These are phyloP conservation scores for Trinorchestia longiramus DNA, from an alignment of 1,140 invertebrate genomes.

Conservation along the genomic window DNA sequence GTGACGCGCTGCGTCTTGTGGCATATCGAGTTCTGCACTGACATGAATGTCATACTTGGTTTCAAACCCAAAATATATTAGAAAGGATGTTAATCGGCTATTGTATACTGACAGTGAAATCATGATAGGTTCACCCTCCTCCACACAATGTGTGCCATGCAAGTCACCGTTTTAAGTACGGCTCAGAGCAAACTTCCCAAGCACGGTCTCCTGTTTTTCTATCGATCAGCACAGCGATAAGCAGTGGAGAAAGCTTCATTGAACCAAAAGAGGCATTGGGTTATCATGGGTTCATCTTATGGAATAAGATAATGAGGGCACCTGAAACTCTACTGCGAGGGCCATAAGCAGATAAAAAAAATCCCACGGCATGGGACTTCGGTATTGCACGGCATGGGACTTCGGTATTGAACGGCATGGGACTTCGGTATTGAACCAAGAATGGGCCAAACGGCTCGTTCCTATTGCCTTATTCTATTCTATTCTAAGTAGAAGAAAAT, in stretches of 20 bases:
- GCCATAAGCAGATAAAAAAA: background rate
- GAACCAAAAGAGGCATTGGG: background rate
- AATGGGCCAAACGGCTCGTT: too few species aligned
- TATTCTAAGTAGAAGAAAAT: too few species aligned
- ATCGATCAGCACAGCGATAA: background rate
- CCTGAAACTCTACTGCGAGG: background rate
- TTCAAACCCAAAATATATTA: background rate
- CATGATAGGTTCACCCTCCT: background rate
- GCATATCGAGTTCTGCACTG: too few species aligned
- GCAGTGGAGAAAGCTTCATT: background rate
- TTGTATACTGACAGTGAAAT: background rate
- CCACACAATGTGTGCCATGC: background rate
- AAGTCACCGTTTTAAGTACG: background rate
- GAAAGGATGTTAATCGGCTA: background rate
- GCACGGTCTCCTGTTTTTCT: background rate
- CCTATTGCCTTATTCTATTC: too few species aligned
- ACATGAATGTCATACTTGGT: background rate
- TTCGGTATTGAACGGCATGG: too few species aligned
- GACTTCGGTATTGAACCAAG: too few species aligned
- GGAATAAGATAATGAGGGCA: background rate
- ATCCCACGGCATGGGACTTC: too few species aligned
- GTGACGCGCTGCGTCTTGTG: too few species aligned
- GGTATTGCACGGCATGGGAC: too few species aligned
- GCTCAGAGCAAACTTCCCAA: background rate
- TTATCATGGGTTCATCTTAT: background rate